A percentile compares a stretch with the other conserved stretches of the same genome.
phyloP scores from a whole-genome alignment of 2,888 invertebrate genomes.

The Diaperis boleti region DNA sequence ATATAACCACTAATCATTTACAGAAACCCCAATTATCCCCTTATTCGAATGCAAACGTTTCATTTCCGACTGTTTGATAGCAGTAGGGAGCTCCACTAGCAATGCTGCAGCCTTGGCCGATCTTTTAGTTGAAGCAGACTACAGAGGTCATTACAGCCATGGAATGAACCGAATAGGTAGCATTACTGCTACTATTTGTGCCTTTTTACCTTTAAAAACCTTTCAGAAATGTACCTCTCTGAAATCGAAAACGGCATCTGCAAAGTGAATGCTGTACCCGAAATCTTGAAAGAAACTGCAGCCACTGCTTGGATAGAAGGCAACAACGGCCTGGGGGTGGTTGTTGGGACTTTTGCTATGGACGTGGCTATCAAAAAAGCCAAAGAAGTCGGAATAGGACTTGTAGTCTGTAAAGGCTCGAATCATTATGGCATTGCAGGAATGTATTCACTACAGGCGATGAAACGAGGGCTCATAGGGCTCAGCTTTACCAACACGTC shows the following conservation, averaged over 20 bases:
- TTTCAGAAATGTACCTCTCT: conserved; percentile 75
- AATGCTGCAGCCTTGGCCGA: conserved; percentile 77
- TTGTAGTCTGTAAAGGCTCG: conserved; percentile 78
- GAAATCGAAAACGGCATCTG: conserved; percentile 71
- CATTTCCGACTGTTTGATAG: conserved; percentile 74
- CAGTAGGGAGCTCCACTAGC: conserved; percentile 71
- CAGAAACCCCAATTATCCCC: conserved; percentile 64
- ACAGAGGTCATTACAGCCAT: conserved; percentile 79
- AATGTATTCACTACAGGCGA: conserved; percentile 83
- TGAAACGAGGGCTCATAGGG: conserved; percentile 80
- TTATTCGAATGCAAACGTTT: conserved; percentile 70
- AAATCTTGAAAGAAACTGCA: conserved; percentile 71
- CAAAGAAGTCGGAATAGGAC: conserved; percentile 74
- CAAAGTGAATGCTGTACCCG: conserved; percentile 68
- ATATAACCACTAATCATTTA: no score
- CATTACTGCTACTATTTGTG: no score
- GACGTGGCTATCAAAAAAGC: conserved; percentile 78
- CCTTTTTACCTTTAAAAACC: no score
- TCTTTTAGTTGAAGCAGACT: conserved; percentile 77
- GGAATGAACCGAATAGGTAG: conserved; percentile 76
- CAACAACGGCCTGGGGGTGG: conserved; percentile 76
- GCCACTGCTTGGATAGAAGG: conserved; percentile 75
- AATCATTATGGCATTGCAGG: conserved; percentile 94
- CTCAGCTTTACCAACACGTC: conserved; percentile 94
- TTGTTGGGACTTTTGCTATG: conserved; percentile 75